These are phyloP conservation scores for Epirrhoe alternata DNA, from an alignment of 2,888 invertebrate species.

Conservation along the genomic window DNA sequence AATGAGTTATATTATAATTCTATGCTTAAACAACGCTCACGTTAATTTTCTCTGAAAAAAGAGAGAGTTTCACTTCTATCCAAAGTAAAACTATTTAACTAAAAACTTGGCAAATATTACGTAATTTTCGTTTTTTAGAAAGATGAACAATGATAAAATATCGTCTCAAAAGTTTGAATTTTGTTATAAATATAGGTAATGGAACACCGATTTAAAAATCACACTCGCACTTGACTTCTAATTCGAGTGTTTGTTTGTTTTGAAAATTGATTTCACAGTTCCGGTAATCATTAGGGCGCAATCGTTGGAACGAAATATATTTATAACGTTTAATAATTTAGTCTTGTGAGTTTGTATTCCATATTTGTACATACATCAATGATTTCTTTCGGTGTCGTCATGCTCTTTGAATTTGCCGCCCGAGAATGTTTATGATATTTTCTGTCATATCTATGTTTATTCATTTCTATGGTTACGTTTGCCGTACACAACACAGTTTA, in stretches of 20 bases:
- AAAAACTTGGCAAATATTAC: background rate
- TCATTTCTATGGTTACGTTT: background rate
- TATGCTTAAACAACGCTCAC: too few species aligned
- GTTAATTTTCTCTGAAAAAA: too few species aligned
- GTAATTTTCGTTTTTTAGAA: too few species aligned
- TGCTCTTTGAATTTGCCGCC: slow-evolving; percentile 1
- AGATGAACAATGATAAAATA: too few species aligned
- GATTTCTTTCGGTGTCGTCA: slow-evolving; percentile 17
- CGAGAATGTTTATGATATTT: background rate
- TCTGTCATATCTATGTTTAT: slow-evolving; percentile 1
- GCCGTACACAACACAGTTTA: too few species aligned
- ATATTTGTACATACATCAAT: slow-evolving; percentile 13
- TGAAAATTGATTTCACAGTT: slow-evolving; percentile 50
- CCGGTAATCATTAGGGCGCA: slow-evolving; percentile 17
- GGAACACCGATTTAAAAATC: slow-evolving; percentile 31
- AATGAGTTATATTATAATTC: too few species aligned
- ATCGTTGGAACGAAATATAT: slow-evolving; percentile 31
- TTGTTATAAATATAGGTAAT: background rate
- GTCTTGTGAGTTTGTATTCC: slow-evolving; percentile 16
- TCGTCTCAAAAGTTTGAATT: background rate
- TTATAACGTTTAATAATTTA: slow-evolving; percentile 32
- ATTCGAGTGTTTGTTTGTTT: slow-evolving; percentile 46
- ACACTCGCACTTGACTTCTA: slow-evolving; percentile 13
- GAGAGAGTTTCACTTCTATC: background rate
- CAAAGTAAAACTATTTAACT: background rate